Conservation (phyloP, 2,113 vertebrate genomes). For the Sigmodon hispidus region DNA sequence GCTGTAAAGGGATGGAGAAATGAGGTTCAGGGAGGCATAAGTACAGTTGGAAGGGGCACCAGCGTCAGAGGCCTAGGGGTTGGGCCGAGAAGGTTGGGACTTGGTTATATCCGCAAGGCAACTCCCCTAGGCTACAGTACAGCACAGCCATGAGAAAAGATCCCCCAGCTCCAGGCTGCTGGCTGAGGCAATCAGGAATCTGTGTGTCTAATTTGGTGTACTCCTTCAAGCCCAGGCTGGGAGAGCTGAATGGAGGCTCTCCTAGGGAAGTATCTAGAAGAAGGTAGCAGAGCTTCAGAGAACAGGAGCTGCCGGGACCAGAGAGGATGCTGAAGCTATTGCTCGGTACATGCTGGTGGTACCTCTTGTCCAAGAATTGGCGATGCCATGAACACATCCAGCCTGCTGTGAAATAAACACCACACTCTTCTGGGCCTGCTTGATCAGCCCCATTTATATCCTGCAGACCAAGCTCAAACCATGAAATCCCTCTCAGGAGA, state of each 20-base stretch:
- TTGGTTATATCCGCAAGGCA: slow-evolving; percentile 74
- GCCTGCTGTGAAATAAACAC: neutral
- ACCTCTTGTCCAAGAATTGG: neutral
- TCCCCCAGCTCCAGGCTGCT: neutral
- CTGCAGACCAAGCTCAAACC: neutral
- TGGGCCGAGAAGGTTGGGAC: slow-evolving; percentile 75
- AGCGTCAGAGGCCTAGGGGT: neutral
- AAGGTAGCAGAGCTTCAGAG: neutral
- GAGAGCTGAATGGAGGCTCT: neutral
- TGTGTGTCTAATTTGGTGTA: neutral
- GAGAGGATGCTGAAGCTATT: neutral
- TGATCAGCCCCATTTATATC: neutral
- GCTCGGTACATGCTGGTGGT: neutral
- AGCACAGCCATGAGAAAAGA: neutral
- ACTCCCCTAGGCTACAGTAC: slow-evolving; percentile 37
- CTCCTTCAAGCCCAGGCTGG: neutral
- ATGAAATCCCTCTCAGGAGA: neutral
- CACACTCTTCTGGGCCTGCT: rapidly evolving
- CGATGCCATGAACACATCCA: neutral
- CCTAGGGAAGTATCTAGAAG: neutral
- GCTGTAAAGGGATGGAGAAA: neutral
- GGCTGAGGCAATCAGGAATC: neutral
- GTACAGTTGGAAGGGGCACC: neutral
- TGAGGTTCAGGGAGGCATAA: neutral
- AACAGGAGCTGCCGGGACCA: neutral